Percentiles rank a stretch among this genome's conserved stretches.
Conservation (phyloP, 2,797 vertebrate species). For the Cuniculus paca region DNA sequence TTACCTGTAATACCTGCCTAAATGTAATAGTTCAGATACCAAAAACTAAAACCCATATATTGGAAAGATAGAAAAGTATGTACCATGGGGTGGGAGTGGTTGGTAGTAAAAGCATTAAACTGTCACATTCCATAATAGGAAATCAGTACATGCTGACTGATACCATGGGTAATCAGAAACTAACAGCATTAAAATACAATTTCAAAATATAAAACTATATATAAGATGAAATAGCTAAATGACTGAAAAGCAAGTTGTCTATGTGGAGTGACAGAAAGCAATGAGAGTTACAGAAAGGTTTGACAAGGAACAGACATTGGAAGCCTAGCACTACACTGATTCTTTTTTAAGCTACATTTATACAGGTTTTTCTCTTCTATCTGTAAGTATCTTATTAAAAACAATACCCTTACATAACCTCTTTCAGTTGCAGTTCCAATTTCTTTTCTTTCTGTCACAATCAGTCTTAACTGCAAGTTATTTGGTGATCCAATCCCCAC, state of each 20-base stretch:
- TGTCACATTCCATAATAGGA: not conserved
- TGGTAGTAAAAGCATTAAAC: slow-evolving; percentile 16
- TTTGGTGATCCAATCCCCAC: not conserved
- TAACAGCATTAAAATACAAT: not conserved
- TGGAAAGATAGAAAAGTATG: not conserved
- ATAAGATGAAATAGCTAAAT: slow-evolving; percentile 28
- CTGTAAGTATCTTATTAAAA: not conserved
- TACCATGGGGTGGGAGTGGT: not conserved
- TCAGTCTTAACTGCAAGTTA: not conserved
- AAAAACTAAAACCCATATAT: slow-evolving; percentile 47
- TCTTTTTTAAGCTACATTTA: not conserved
- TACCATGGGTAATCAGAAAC: not conserved
- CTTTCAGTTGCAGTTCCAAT: not conserved
- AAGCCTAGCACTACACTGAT: not conserved
- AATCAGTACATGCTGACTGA: not conserved
- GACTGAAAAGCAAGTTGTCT: not conserved
- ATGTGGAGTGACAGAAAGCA: not conserved
- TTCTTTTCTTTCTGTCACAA: slow-evolving; percentile 23
- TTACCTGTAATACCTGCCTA: not conserved
- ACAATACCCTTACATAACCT: not conserved
- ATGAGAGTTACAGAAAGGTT: not conserved
- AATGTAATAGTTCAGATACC: slow-evolving; percentile 1
- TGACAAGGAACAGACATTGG: not conserved
- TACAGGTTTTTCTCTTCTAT: not conserved
- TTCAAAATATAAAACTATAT: slow-evolving; percentile 1